Evolutionary conservation across 2,888 invertebrate species (phyloP).

Genomic region (Tineola bisselliella): DNA sequence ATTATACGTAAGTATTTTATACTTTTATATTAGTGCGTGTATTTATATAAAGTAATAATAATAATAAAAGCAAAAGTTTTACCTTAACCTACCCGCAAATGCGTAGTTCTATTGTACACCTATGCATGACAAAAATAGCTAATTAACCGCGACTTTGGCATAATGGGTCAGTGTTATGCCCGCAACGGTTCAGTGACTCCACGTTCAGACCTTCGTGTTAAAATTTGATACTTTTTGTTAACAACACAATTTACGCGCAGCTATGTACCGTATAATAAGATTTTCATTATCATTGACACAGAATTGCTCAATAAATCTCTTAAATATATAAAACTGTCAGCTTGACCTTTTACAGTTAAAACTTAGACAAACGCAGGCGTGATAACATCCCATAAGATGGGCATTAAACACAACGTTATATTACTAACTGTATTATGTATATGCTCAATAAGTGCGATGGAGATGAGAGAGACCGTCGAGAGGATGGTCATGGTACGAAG

Average conservation of each 20-base stretch:
- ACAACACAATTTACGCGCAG: slow-evolving; percentile 29
- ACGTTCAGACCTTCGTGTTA: slow-evolving; percentile 2
- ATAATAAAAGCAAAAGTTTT: too few relatives aligned
- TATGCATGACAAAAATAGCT: background rate
- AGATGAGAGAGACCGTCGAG: slow-evolving; percentile 58
- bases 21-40: too few relatives aligned
- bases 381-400: slow-evolving; percentile 31
- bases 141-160: background rate
- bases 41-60: too few relatives aligned
- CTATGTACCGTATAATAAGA: slow-evolving; percentile 55
- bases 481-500: slow-evolving; percentile 66
- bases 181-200: background rate
- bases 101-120: background rate
- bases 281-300: slow-evolving; percentile 66
- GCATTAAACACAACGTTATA: slow-evolving; percentile 29
- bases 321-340: slow-evolving; percentile 52
- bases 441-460: slow-evolving; percentile 34
- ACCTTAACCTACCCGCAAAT: background rate
- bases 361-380: slow-evolving; percentile 33
- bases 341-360: slow-evolving; percentile 52
- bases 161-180: slow-evolving; percentile 1
- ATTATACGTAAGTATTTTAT: too few relatives aligned
- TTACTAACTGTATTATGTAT: background rate
- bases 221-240: background rate
- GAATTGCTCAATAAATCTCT: slow-evolving; percentile 60